phyloP scores from a whole-genome alignment of 2,113 vertebrate species.

The Arvicanthis niloticus region DNA sequence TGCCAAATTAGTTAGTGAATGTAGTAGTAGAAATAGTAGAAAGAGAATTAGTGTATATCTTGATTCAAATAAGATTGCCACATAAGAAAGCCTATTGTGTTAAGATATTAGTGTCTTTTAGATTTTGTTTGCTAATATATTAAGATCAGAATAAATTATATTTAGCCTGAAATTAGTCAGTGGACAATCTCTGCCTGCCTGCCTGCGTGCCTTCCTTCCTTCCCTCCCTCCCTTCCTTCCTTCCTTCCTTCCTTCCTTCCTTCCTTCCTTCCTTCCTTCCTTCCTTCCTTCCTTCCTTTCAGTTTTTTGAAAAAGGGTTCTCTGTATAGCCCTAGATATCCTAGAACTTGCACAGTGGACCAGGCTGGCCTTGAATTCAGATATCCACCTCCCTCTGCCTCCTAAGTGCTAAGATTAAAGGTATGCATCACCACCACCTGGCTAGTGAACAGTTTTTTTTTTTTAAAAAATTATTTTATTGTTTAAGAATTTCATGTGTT shows the following conservation, averaged over 20 bases:
- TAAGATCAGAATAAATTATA: conserved; percentile 16
- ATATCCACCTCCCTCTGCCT: not conserved
- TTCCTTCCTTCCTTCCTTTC: no score
- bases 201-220: no score
- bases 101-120: conserved; percentile 14
- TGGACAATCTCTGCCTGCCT: not conserved
- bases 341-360: not conserved
- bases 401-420: not conserved
- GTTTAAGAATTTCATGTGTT: not conserved
- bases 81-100: not conserved
- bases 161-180: not conserved
- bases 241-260: no score
- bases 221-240: no score
- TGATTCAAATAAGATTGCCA: conserved; percentile 32
- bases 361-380: not conserved
- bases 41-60: not conserved
- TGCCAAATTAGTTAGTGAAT: not conserved
- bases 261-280: no score
- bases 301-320: not conserved
- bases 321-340: not conserved
- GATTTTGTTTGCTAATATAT: conserved; percentile 26
- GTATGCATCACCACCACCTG: not conserved
- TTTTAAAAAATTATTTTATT: not conserved
- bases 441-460: not conserved
- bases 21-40: conserved; percentile 2